Evolutionary conservation across 2,888 invertebrate species (phyloP), one percentile per base, ranked within the genome.

Genomic region (Brachylomia viminalis): DNA sequence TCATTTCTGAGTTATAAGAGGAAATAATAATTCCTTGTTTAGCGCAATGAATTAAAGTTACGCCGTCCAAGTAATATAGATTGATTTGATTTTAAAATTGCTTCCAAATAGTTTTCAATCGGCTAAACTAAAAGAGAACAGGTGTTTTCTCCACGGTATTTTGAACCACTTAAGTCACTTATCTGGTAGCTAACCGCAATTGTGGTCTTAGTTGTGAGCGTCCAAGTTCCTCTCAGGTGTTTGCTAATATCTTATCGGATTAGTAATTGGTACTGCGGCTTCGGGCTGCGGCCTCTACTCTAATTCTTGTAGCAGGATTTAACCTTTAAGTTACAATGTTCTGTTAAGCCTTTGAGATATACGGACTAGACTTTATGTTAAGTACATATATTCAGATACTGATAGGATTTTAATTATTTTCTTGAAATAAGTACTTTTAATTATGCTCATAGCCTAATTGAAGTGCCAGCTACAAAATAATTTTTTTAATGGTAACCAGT

Each of bases 241-340:
- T 47, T 23, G 68, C 75, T 75, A 80, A 80, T 69, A 80, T 65
- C 75, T 80, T 75, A 79, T 65, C 75, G 65, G 80, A 52, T 65
- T 80, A 65, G 75, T 79, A 65, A 80, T 79, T 69, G 52, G 64
- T 20, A 3, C 52, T 65, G 64, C 11, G 81, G 52, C 52, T 67
- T 20, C 42, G 56, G 62, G 62, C 30, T 75, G 64, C 23, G 75
- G 58, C 58, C 45, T n/a, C 15, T 10, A 20, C 20, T 58, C 27
- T 30, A 58, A 45, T 45, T 67, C 61, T 27, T 79, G 52, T 5
- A 42, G 62, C 8, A 54, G 45, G 23, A 20, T 72, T 54, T 17
- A 0, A 27, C 4, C 5, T 38, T 69, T 58, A 45, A 27, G 30
- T 27, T 20, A 42, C 15, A 17, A 30, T 20, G 30, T 42, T 74